Conservation (phyloP, 2,797 vertebrate genomes). For the Limosa lapponica region DNA sequence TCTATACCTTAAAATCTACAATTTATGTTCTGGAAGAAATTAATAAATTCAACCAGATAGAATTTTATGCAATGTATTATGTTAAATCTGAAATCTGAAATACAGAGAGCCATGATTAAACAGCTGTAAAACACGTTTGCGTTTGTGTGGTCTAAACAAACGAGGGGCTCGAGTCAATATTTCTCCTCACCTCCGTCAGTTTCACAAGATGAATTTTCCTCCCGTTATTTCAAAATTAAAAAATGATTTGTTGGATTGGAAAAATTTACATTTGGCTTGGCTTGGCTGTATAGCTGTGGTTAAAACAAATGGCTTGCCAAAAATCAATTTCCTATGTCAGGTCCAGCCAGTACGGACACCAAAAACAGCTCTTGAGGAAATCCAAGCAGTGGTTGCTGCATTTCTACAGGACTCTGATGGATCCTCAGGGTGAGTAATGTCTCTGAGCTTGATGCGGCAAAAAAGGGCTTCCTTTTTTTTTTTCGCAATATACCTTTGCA, state of each 20-base stretch:
- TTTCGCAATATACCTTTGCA: not conserved
- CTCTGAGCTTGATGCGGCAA: not conserved
- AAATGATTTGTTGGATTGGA: conserved; percentile 38
- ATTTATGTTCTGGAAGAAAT: not conserved
- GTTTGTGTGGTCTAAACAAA: conserved; percentile 54
- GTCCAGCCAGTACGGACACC: not conserved
- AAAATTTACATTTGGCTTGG: conserved; percentile 58
- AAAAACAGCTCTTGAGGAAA: conserved; percentile 23
- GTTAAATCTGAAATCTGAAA: not conserved
- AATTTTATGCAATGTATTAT: not conserved
- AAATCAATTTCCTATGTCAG: conserved; percentile 33
- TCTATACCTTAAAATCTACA: not conserved
- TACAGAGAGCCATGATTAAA: not conserved
- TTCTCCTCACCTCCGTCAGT: conserved; percentile 7
- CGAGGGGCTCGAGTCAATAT: not conserved
- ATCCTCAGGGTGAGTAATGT: not conserved
- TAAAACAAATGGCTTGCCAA: conserved; percentile 44
- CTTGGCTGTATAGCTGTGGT: not conserved
- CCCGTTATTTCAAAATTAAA: conserved; percentile 39
- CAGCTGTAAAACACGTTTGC: not conserved
- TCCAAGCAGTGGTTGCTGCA: not conserved
- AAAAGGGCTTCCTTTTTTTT: not conserved
- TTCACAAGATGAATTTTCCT: conserved; percentile 38
- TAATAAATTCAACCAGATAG: not conserved
- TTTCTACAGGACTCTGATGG: not conserved